Base-by-base conservation (phyloP, 2,888 invertebrate genomes). In the Zhuqinia jingwanae region DNA sequence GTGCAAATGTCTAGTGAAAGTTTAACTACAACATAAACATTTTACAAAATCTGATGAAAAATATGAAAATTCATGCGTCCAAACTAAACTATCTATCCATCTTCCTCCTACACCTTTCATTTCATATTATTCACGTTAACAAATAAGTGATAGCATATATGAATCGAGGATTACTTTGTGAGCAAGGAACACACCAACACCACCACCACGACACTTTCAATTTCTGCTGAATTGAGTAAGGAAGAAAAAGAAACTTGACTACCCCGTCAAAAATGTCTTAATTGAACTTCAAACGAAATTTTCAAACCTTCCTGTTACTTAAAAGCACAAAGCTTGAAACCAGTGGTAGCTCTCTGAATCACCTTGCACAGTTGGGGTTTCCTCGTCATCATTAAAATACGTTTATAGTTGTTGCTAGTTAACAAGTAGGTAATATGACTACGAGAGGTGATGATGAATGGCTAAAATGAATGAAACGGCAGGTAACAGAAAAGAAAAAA, bases 271-370 rank as follows among this genome's bases (percentile, higher is more conserved):
- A 70, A 80, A 77, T 68, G 25, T 76, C 53, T 77, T 83, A 83
- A 83, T 83, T 83, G 83, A 83, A 68, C 83, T 83, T 65, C 53
- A 65, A 76, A 73, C 63, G 36, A 36, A 81, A 45, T 22, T 42
- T 56, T 76, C 56, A 70, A 82, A 58, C 47, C 70, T 10, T 47
- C 45, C 47, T 36, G 36, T 36, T 36, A 36, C n/a, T n/a, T n/a
- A n/a, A n/a, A n/a, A n/a, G n/a, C 68, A 68, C 42, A 25, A 25
- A 3, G 8, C 8, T 36, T 36, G 36, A 36, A 36, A 36, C 8
- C 36, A 36, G 3, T 36, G 36, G 36, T 36, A 36, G 36, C 8
- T 36, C 3, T 8, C 3, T 36, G 36, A 36, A 36, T 36, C 8
- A 36, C 36, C 53, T 1, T 11, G 50, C 76, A 25, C 76, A 68